These are phyloP conservation scores for Antennarius maculatus DNA, from an alignment of 2,797 vertebrate genomes.

Conservation along the genomic window DNA sequence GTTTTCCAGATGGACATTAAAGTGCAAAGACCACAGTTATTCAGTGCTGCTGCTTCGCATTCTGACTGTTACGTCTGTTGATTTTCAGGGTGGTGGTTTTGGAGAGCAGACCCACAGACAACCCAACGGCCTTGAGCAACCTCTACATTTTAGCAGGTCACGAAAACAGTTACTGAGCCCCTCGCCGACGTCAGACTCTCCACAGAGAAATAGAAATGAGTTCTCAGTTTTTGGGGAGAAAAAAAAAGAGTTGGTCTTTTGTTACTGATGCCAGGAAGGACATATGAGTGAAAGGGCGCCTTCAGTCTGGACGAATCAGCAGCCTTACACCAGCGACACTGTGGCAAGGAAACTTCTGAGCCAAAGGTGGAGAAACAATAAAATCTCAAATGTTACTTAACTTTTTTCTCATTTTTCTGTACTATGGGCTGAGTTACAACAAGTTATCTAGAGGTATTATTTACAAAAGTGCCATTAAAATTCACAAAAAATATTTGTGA, in stretches of 20 bases:
- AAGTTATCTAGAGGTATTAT: conserved; percentile 52
- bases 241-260: conserved; percentile 21
- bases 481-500: conserved; percentile 53
- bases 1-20: too few species aligned
- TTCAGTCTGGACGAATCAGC: conserved; percentile 25
- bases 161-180: conserved; percentile 95
- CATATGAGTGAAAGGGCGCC: conserved; percentile 40
- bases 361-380: conserved; percentile 34
- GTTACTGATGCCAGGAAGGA: conserved; percentile 34
- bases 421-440: conserved; percentile 50
- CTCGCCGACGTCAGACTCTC: conserved; percentile 3
- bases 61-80: neutral
- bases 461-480: conserved; percentile 76
- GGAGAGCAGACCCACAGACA: conserved; percentile 95
- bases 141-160: conserved; percentile 98
- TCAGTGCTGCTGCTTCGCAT: neutral
- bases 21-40: neutral
- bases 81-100: conserved; percentile 93
- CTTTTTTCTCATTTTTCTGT: conserved; percentile 39
- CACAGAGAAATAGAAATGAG: neutral
- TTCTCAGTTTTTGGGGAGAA: conserved; percentile 38
- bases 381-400: conserved; percentile 51
- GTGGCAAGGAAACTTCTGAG: conserved; percentile 10
- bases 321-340: conserved; percentile 62
- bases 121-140: conserved; percentile 95